Percentiles rank a stretch among this genome's conserved stretches.
These are phyloP conservation scores for Helostoma temminkii DNA, from an alignment of 2,797 vertebrate genomes.

Conservation along the genomic window DNA sequence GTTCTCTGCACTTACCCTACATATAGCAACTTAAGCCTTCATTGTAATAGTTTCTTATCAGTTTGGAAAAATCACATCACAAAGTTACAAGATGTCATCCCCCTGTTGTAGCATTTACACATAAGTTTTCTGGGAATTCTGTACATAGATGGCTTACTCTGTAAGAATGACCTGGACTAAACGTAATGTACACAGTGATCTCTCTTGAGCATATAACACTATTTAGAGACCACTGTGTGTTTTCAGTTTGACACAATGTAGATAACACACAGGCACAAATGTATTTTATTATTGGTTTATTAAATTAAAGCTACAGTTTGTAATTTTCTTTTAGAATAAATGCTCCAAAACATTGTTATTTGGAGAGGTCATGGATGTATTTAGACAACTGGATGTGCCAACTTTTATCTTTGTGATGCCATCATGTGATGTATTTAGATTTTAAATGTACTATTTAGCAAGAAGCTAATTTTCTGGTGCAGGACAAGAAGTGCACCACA, in stretches of 20 bases:
- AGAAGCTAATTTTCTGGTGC: not conserved
- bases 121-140: slow-evolving; percentile 41
- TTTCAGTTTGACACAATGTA: too few species aligned
- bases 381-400: too few species aligned
- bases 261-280: too few species aligned
- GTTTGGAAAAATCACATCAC: slow-evolving; percentile 27
- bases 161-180: too few species aligned
- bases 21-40: slow-evolving; percentile 43
- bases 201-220: slow-evolving; percentile 10
- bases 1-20: slow-evolving; percentile 57
- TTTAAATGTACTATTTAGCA: not conserved
- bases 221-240: too few species aligned
- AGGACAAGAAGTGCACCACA: not conserved
- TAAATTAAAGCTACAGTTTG: too few species aligned
- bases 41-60: slow-evolving; percentile 66
- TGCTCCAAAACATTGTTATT: too few species aligned
- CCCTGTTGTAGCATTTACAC: slow-evolving; percentile 33
- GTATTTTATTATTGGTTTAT: too few species aligned
- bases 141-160: slow-evolving; percentile 25
- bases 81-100: slow-evolving; percentile 34
- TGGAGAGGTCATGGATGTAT: too few species aligned
- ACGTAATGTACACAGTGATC: not conserved
- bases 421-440: not conserved
- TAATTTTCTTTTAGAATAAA: too few species aligned
- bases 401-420: too few species aligned